Percentiles rank a stretch among this genome's conserved stretches.
These are phyloP conservation scores for Ophiodon elongatus DNA, from an alignment of 2,113 vertebrate species.

Conservation along the genomic window DNA sequence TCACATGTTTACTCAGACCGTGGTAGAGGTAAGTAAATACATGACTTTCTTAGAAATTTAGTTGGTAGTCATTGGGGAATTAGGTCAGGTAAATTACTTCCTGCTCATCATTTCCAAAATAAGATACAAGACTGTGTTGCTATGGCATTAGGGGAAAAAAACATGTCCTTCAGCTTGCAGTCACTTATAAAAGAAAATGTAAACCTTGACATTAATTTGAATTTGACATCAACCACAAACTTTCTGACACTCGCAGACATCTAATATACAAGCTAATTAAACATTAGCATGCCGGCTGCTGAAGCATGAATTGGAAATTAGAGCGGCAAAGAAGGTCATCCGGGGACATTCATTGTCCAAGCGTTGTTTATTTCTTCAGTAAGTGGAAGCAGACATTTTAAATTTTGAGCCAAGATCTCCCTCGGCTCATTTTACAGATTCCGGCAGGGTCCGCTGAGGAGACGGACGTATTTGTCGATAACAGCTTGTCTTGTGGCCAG, in stretches of 20 bases:
- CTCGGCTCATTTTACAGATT: constrained; percentile 43
- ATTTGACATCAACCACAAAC: constrained; percentile 4
- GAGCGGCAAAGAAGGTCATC: constrained; percentile 5
- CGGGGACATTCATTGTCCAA: constrained; percentile 12
- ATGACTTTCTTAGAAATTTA: background rate
- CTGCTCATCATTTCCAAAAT: constrained; percentile 1
- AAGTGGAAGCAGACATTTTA: constrained; percentile 37
- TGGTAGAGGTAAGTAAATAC: background rate
- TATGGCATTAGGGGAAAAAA: constrained; percentile 15
- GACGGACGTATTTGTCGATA: constrained; percentile 45
- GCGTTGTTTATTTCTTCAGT: background rate
- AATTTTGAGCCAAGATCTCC: constrained; percentile 10
- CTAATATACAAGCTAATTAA: constrained; percentile 33
- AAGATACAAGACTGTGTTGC: constrained; percentile 33
- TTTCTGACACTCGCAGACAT: constrained; percentile 17
- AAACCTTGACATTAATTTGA: constrained; percentile 24
- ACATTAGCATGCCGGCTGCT: constrained; percentile 5
- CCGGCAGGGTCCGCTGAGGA: constrained; percentile 12
- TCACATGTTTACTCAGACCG: background rate
- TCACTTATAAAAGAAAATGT: background rate
- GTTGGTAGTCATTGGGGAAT: background rate
- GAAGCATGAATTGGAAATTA: constrained; percentile 16
- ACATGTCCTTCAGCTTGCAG: constrained; percentile 30
- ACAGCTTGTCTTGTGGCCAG: constrained; percentile 20
- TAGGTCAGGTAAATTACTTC: background rate